phyloP scores from a whole-genome alignment of 2,888 invertebrate species.

The Gastracanthus pulcherrimus region DNA sequence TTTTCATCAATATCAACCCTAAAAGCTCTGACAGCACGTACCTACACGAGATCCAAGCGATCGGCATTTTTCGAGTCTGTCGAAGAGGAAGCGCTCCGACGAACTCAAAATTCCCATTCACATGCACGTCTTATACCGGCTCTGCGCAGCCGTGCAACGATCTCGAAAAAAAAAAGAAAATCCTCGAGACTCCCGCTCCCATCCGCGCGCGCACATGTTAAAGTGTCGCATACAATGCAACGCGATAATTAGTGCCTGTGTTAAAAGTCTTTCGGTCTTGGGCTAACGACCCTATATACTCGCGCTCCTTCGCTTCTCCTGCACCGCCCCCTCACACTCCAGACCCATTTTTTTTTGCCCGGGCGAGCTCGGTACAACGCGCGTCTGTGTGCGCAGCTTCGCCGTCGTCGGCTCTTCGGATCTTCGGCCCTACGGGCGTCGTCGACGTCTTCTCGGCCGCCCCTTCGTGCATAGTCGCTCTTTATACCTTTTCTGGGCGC shows the following conservation, averaged over 20 bases:
- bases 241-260: slow-evolving; percentile 60
- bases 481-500: too few relatives aligned
- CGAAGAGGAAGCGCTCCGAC: neutral
- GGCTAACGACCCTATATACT: slow-evolving; percentile 62
- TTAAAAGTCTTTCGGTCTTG: slow-evolving; percentile 61
- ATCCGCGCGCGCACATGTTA: neutral
- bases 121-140: neutral
- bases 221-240: slow-evolving; percentile 40
- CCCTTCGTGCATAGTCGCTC: too few relatives aligned
- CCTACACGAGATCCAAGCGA: neutral
- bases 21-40: neutral
- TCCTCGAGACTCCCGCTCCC: neutral
- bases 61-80: neutral
- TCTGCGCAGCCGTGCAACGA: neutral
- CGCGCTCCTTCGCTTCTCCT: neutral
- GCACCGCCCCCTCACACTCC: neutral
- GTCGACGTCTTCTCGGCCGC: too few relatives aligned
- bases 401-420: neutral
- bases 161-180: neutral
- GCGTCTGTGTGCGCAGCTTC: too few relatives aligned
- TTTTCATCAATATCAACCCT: neutral
- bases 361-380: too few relatives aligned
- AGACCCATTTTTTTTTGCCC: neutral
- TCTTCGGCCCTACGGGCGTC: too few relatives aligned
- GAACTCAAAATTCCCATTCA: slow-evolving; percentile 8